A percentile compares a stretch with the other conserved stretches of the same genome.
Conservation (phyloP, 2,797 vertebrate genomes). For the Girardinus metallicus region DNA sequence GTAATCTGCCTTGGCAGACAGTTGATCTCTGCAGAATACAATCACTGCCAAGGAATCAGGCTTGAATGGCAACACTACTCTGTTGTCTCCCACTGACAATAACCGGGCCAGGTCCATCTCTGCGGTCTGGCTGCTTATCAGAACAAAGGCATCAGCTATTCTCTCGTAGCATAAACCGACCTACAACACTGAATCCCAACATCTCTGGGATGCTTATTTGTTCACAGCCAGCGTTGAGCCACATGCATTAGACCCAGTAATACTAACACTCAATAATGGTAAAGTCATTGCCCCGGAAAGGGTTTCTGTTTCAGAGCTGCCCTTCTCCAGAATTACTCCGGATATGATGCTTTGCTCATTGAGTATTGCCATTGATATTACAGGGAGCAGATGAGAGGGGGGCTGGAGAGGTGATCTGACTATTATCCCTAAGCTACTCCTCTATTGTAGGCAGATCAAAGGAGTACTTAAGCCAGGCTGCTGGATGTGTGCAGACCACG, state of each 20-base stretch:
- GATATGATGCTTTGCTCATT: conserved; percentile 32
- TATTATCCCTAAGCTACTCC: conserved; percentile 60
- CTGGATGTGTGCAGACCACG: conserved; percentile 35
- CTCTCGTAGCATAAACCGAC: conserved; percentile 30
- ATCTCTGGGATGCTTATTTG: conserved; percentile 16
- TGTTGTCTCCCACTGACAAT: conserved; percentile 46
- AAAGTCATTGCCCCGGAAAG: conserved; percentile 43
- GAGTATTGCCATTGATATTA: conserved; percentile 48
- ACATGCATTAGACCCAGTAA: conserved; percentile 29
- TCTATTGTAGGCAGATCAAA: conserved; percentile 70
- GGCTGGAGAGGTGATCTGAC: conserved; percentile 59
- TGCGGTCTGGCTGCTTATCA: conserved; percentile 68
- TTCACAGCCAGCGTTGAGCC: conserved; percentile 18
- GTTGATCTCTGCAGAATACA: conserved; percentile 66
- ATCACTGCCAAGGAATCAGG: conserved; percentile 56
- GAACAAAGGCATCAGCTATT: conserved; percentile 64
- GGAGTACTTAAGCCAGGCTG: conserved; percentile 51
- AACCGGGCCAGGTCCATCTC: conserved; percentile 60
- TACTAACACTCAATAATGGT: conserved; percentile 51
- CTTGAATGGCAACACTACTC: conserved; percentile 65
- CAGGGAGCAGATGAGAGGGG: conserved; percentile 50
- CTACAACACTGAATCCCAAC: conserved; percentile 34
- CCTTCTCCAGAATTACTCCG: conserved; percentile 49
- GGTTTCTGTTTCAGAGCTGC: conserved; percentile 53
- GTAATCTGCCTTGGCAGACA: conserved; percentile 67